Conservation (phyloP, 2,797 vertebrate genomes). For the Harpagifer antarcticus region DNA sequence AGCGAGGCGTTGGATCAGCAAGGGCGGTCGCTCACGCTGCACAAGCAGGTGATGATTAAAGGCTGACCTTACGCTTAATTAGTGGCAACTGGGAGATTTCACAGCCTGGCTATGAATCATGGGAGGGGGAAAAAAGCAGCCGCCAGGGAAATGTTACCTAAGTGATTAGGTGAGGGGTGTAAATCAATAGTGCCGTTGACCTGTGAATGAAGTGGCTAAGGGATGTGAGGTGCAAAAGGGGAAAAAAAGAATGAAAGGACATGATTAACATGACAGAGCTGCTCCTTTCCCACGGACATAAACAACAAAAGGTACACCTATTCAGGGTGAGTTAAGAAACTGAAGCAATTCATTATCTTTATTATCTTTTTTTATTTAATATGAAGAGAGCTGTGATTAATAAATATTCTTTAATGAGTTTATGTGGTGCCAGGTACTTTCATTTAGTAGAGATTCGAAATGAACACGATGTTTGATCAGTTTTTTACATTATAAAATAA, state of each 20-base stretch:
- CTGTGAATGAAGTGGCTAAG: conserved; percentile 69
- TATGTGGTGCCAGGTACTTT: neutral
- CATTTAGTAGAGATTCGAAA: neutral
- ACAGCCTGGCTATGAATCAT: conserved; percentile 80
- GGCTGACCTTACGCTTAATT: conserved; percentile 84
- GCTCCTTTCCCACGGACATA: conserved; percentile 36
- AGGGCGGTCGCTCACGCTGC: conserved; percentile 60
- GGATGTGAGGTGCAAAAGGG: conserved; percentile 69
- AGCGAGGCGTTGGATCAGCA: conserved; percentile 38
- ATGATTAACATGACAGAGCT: conserved; percentile 70
- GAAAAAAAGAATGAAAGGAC: conserved; percentile 65
- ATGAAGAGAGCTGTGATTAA: conserved; percentile 16
- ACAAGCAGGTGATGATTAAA: conserved; percentile 83
- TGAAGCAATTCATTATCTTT: neutral
- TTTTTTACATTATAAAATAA: neutral
- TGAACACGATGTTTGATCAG: neutral
- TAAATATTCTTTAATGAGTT: conserved; percentile 6
- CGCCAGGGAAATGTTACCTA: conserved; percentile 79
- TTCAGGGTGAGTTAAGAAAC: neutral
- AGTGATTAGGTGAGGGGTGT: conserved; percentile 82
- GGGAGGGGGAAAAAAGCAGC: conserved; percentile 64
- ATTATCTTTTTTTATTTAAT: conserved; percentile 1
- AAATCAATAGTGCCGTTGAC: conserved; percentile 81
- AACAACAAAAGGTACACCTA: conserved; percentile 24
- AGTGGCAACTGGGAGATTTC: conserved; percentile 77